Conservation (phyloP, 1,140 invertebrate species). For the Papilio helenus region DNA sequence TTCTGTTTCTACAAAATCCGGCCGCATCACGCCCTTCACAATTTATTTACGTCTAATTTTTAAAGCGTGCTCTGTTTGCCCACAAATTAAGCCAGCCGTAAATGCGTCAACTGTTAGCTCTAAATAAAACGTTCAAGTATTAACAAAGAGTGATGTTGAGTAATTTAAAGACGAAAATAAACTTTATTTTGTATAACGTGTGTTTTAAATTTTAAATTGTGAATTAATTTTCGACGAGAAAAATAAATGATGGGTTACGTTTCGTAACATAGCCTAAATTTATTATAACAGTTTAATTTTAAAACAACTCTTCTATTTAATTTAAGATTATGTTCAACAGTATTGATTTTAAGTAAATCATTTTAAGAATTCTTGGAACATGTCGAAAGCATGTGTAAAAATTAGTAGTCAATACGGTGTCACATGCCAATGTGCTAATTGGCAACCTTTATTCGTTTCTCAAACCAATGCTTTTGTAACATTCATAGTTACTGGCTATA, state of each 20-base stretch:
- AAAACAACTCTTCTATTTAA: too few species aligned
- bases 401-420: constrained; percentile 6
- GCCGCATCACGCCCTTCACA: constrained; percentile 44
- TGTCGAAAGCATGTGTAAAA: too few species aligned
- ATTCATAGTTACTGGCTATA: too few species aligned
- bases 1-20: constrained; percentile 74
- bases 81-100: constrained; percentile 30
- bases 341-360: too few species aligned
- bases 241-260: not conserved
- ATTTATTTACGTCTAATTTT: constrained; percentile 58
- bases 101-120: not conserved
- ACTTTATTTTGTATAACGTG: not conserved
- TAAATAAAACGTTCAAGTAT: constrained; percentile 11
- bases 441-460: constrained; percentile 44
- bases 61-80: constrained; percentile 32
- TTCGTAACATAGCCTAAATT: not conserved
- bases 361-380: too few species aligned
- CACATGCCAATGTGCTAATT: constrained; percentile 50
- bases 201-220: too few species aligned
- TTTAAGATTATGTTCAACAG: too few species aligned
- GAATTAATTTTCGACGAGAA: too few species aligned
- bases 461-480: not conserved
- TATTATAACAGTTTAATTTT: too few species aligned
- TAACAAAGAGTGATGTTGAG: not conserved
- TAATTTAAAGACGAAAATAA: not conserved